These are phyloP conservation scores for Pipa parva DNA, from an alignment of 2,113 vertebrate species.

Conservation along the genomic window DNA sequence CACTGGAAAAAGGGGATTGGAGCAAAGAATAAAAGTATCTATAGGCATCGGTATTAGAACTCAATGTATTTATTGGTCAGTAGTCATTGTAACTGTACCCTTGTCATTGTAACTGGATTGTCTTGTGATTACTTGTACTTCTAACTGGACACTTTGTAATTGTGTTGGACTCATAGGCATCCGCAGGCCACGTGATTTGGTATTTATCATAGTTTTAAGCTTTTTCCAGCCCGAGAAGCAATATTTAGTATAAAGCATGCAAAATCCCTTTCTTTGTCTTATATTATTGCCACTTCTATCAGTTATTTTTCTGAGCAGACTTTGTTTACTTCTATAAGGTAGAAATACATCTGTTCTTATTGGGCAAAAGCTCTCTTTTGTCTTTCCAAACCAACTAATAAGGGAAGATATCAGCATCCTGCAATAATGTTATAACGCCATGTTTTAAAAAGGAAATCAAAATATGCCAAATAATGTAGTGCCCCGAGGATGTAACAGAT, in stretches of 20 bases:
- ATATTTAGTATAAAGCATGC: background rate
- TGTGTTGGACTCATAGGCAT: no score
- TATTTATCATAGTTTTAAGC: no score
- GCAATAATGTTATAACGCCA: slow-evolving; percentile 2
- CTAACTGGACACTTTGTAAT: no score
- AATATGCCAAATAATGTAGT: slow-evolving; percentile 36
- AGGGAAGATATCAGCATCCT: slow-evolving; percentile 3
- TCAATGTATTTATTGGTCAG: no score
- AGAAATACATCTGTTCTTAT: slow-evolving; percentile 31
- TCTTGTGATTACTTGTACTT: no score
- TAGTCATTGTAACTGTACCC: no score
- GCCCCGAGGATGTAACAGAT: slow-evolving; percentile 37
- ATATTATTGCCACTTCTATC: background rate
- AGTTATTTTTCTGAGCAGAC: background rate
- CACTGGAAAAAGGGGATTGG: no score
- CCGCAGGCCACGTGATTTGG: no score
- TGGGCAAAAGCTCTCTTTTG: slow-evolving; percentile 17
- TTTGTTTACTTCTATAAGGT: slow-evolving; percentile 19
- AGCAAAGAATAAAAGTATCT: no score
- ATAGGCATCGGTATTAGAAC: no score
- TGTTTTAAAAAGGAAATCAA: slow-evolving; percentile 17
- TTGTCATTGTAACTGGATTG: no score
- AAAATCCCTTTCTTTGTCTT: background rate
- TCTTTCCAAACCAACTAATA: background rate
- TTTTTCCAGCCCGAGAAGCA: background rate